Percentiles rank a stretch among this genome's conserved stretches.
These are phyloP conservation scores for Pectinophora gossypiella DNA, from an alignment of 1,140 invertebrate species.

Conservation along the genomic window DNA sequence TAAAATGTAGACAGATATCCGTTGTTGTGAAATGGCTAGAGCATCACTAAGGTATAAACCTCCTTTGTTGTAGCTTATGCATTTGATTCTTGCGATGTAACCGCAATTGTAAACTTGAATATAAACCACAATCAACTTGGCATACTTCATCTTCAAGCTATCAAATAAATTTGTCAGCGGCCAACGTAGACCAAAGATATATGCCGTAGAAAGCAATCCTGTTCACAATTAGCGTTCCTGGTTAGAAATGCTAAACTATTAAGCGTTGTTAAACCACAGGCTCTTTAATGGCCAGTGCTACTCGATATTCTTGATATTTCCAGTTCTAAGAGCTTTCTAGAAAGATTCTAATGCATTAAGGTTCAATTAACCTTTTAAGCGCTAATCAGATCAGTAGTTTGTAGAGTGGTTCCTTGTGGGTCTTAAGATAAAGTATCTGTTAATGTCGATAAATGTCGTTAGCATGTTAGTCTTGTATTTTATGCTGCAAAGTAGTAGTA, in stretches of 20 bases:
- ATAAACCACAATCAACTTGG: too few species aligned
- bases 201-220: slow-evolving; percentile 21
- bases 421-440: too few species aligned
- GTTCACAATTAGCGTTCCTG: slow-evolving; percentile 13
- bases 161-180: not conserved
- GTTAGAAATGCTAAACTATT: slow-evolving; percentile 3
- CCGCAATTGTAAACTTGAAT: too few species aligned
- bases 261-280: not conserved
- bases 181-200: not conserved
- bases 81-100: too few species aligned
- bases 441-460: too few species aligned
- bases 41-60: too few species aligned
- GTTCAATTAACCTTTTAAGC: not conserved
- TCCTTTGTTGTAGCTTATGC: too few species aligned
- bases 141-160: not conserved
- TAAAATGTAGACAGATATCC: too few species aligned
- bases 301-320: not conserved
- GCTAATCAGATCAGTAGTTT: not conserved
- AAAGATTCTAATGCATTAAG: not conserved
- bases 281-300: not conserved
- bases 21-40: too few species aligned
- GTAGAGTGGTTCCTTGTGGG: too few species aligned
- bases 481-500: too few species aligned
- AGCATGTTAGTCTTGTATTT: too few species aligned
- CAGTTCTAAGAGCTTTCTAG: not conserved